Percentiles rank a stretch among this genome's conserved stretches.
These are phyloP conservation scores for Columba guinea DNA, from an alignment of 2,797 vertebrate species.

Conservation along the genomic window DNA sequence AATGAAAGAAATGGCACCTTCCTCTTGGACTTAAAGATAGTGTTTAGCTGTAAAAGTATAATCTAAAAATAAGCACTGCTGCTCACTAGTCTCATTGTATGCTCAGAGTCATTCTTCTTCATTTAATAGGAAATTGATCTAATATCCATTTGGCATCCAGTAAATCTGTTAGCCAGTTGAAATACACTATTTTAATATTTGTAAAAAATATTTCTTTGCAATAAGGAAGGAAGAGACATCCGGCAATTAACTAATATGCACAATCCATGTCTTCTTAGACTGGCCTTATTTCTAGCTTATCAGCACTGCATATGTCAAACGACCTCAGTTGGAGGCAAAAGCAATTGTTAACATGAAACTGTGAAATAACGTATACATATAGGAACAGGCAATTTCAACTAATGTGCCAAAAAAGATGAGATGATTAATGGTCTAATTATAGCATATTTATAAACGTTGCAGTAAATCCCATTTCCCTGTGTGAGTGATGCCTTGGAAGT, in stretches of 20 bases:
- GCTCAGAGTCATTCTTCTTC: slow-evolving; percentile 48
- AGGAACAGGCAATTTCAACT: background rate
- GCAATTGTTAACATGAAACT: slow-evolving; percentile 4
- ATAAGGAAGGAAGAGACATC: background rate
- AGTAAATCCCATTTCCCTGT: background rate
- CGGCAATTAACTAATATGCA: slow-evolving; percentile 7
- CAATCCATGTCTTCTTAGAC: background rate
- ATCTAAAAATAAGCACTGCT: slow-evolving; percentile 55
- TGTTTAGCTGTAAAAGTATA: slow-evolving; percentile 55
- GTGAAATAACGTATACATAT: background rate
- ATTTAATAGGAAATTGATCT: slow-evolving; percentile 21
- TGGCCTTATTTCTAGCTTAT: background rate
- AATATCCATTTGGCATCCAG: slow-evolving; percentile 27
- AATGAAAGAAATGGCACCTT: slow-evolving; percentile 62
- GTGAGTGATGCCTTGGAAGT: background rate
- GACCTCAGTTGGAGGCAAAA: background rate
- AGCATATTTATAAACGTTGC: background rate
- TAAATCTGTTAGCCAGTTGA: background rate
- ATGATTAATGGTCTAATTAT: slow-evolving; percentile 1
- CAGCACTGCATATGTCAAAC: background rate
- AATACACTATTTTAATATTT: slow-evolving; percentile 17
- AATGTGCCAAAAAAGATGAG: background rate
- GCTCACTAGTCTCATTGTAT: slow-evolving; percentile 47
- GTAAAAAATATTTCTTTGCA: background rate
- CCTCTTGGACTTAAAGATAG: slow-evolving; percentile 44